Base-by-base conservation (phyloP, 2,113 vertebrate genomes). In the Strigops habroptila region DNA sequence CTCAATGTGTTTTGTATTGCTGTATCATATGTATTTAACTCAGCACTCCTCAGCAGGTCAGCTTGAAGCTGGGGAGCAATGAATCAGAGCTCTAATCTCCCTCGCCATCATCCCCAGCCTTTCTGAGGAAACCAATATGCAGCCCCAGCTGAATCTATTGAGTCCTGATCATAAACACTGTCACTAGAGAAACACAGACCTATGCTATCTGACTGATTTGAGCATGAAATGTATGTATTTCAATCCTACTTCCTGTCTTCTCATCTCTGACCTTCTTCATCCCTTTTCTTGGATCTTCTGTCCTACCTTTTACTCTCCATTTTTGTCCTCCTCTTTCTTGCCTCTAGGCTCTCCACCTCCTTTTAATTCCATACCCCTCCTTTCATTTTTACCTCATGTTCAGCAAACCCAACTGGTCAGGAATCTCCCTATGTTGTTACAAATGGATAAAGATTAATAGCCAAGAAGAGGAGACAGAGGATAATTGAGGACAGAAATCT, bases 1-100 rank as follows among this genome's bases (percentile, higher is more conserved):
- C 37, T 75, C 41, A 67, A 51, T 14, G 53, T 35, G 39, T 68
- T 91, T 75, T 78, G 12, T 44, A 53, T 25, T 75, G 48, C 75
- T 6, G 6, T 62, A 85, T 44, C 1, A 0, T 65, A 75, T 92
- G 91, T 93, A 90, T 90, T 90, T 90, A 89, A 89, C 85, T 87
- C 86, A 46, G 68, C 31, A n/a, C 35, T 91, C 77, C 79, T 74
- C 49, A 90, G 82, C 48, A 90, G 89, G 80, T 73, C 87, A 93
- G 76, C 80, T 53, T 6, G 25, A 93, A 95, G 90, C 90, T 77
- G 69, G 68, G 68, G 59, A 93, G 82, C 95, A 90, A 95, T 88
- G 68, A 86, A 97, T 94, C 95, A 96, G 86, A 53, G 28, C 76
- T 78, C 68, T 93, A 70, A 93, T 95, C 86, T 93, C 73, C 55